Percentiles rank a stretch among this genome's conserved stretches.
Conservation (phyloP, 2,888 invertebrate species). For the Drosophila tripunctata region DNA sequence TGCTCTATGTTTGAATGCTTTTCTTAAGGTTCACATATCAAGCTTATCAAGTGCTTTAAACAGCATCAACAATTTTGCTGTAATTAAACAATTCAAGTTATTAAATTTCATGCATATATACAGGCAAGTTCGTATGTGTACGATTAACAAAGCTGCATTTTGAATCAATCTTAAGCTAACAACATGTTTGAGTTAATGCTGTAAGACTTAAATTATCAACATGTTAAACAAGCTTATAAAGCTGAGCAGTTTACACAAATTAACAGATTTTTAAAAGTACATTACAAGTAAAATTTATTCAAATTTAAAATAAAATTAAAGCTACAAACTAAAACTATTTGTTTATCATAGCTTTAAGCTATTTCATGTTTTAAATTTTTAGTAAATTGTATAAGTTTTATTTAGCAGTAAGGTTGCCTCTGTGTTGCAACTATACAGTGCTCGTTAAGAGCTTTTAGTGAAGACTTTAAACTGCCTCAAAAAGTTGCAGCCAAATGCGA, state of each 20-base stretch:
- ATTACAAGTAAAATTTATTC: neutral
- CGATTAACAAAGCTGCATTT: neutral
- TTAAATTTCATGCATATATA: conserved; percentile 14
- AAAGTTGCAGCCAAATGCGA: conserved; percentile 25
- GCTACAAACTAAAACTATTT: neutral
- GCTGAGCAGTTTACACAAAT: neutral
- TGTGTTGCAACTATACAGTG: conserved; percentile 15
- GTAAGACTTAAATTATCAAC: neutral
- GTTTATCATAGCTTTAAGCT: no score
- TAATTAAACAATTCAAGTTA: neutral
- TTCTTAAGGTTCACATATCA: conserved; percentile 1
- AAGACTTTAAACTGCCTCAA: conserved; percentile 34
- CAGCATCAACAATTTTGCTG: neutral
- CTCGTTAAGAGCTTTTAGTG: conserved; percentile 22
- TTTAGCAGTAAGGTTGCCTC: no score
- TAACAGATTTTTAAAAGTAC: neutral
- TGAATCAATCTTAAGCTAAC: neutral
- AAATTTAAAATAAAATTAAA: neutral
- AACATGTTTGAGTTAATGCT: neutral
- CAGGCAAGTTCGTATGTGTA: neutral
- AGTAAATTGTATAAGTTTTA: no score
- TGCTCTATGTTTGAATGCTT: conserved; percentile 3
- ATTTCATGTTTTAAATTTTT: no score
- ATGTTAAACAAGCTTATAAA: neutral
- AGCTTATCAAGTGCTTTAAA: conserved; percentile 3